Conservation (phyloP, 2,888 invertebrate genomes). For the Cataglyphis cursor region DNA sequence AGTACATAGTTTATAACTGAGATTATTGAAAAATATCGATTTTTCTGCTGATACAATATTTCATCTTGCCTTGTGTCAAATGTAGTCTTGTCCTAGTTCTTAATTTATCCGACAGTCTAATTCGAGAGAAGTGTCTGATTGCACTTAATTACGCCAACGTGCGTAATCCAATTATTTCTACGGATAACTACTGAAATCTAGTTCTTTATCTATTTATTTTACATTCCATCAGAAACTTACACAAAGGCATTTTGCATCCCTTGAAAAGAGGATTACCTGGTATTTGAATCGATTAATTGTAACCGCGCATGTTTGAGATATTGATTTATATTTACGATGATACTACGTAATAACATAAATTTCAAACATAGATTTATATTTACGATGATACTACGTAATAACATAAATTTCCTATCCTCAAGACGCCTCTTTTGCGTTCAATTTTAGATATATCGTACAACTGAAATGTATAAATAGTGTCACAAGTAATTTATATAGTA, state of each 20-base stretch:
- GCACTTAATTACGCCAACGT: background rate
- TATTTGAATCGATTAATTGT: slow-evolving; percentile 6
- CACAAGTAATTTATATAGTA: slow-evolving; percentile 1
- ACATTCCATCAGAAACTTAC: background rate
- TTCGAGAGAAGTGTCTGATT: background rate
- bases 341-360: background rate
- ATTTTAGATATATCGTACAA: background rate
- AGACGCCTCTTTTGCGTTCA: background rate
- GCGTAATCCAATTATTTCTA: background rate
- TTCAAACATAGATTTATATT: slow-evolving; percentile 31
- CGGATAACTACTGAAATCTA: background rate
- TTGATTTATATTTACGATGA: slow-evolving; percentile 32
- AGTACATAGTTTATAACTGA: slow-evolving; percentile 2
- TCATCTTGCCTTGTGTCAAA: background rate
- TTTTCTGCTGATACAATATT: background rate
- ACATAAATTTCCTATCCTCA: background rate
- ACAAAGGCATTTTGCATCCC: background rate
- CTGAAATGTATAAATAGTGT: background rate
- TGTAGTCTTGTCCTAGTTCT: background rate
- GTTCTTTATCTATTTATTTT: slow-evolving; percentile 19
- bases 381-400: background rate
- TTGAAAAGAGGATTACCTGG: background rate
- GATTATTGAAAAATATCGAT: background rate
- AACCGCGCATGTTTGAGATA: slow-evolving; percentile 28
- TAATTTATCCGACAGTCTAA: background rate